Evolutionary conservation across 2,113 vertebrate genomes (phyloP), one percentile per base, ranked within the genome.

Genomic region (Hippocampus mohnikei): DNA sequence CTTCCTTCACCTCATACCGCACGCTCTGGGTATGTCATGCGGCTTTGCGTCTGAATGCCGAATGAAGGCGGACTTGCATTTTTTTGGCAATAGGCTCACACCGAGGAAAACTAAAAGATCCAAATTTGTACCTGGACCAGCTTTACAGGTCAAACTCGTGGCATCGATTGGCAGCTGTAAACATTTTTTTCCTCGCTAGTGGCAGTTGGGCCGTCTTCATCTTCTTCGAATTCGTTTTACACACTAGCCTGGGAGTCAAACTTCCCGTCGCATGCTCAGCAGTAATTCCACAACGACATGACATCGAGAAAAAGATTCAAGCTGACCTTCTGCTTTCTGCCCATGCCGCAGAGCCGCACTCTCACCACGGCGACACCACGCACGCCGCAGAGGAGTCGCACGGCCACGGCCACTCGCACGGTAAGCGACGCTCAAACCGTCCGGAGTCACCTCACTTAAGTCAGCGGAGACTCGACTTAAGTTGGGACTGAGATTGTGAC

Each of bases 1-100:
- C 61, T 96, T 97, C 74, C 91, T 97, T 40, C 95, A 97, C 86
- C 94, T 97, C 48, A 97, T 97, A 7, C 95, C 95, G 5, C 95
- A 97, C 3, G 95, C 95, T 5, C 77, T 97, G 11, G 94, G 95
- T 97, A 56, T 78, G 92, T 68, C 15, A 20, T n/a, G 55, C 23
- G 5, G 20, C 52, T 55, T 10, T 0, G 21, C 52, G 6, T 55
- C 33, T 6, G 52, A 55, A 55, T 1, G 7, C n/a, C 12, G 5
- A 37, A 37, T 7, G 33, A 6, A 6, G 33, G 33, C 33, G 1
- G 33, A 37, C 33, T 37, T 5, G 5, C 33, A 37, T 37, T 37
- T 37, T 33, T 29, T 37, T 1, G 6, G 21, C 18, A 20, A 8
- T 20, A 53, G 9, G 52, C 8, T 50, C n/a, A n/a, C 21, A 13